Conservation (phyloP, 2,888 invertebrate genomes). For the Yponomeuta cagnagella region DNA sequence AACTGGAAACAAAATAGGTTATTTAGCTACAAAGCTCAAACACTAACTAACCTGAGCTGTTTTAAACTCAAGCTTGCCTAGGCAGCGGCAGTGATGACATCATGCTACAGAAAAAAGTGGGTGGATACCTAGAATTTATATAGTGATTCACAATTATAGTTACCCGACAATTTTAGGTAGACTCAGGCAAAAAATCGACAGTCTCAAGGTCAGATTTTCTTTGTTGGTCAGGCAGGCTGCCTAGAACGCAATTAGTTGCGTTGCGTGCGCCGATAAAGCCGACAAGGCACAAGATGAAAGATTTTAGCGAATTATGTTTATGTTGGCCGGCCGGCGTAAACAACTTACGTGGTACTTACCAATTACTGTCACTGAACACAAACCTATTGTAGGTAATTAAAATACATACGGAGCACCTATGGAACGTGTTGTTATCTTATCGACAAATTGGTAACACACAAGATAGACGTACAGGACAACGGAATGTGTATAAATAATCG, state of each 20-base stretch:
- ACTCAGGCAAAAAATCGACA: not conserved
- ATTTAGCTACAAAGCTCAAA: not conserved
- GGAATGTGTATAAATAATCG: no score
- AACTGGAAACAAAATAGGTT: conserved; percentile 32
- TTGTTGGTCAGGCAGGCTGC: not conserved
- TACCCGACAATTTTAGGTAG: not conserved
- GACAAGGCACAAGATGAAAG: not conserved
- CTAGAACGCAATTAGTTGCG: not conserved
- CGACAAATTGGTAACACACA: not conserved
- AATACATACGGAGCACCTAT: not conserved
- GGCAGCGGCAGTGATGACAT: not conserved
- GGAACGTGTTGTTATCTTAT: not conserved
- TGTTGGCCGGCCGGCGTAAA: not conserved
- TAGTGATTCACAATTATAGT: not conserved
- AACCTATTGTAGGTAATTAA: not conserved
- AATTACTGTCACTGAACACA: not conserved
- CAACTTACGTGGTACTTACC: not conserved
- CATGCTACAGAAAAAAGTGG: conserved; percentile 3
- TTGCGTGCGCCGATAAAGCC: conserved; percentile 3
- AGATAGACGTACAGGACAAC: not conserved
- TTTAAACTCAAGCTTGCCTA: not conserved
- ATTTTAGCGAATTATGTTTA: not conserved
- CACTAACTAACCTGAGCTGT: not conserved
- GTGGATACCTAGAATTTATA: not conserved
- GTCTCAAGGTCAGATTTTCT: not conserved